These are phyloP conservation scores for Tiaroga cobitis DNA, from an alignment of 2,797 vertebrate species.

Conservation along the genomic window DNA sequence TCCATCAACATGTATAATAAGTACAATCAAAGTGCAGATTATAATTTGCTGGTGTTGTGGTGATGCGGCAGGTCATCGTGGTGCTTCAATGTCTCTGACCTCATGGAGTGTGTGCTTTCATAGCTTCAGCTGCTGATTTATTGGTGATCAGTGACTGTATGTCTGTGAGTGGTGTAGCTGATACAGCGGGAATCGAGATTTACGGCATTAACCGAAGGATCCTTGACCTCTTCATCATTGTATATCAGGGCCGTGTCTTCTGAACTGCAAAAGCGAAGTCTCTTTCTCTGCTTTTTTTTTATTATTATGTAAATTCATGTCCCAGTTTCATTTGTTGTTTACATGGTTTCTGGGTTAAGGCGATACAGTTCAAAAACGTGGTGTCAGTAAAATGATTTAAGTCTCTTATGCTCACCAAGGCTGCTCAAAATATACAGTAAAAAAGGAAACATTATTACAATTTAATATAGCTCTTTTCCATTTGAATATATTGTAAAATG, in stretches of 20 bases:
- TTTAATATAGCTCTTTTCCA: neutral
- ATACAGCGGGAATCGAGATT: neutral
- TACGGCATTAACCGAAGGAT: neutral
- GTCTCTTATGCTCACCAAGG: neutral
- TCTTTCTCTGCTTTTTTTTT: neutral
- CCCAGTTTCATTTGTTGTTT: neutral
- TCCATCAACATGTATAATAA: neutral
- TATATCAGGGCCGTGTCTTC: neutral
- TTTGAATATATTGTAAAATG: neutral
- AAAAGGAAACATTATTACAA: neutral
- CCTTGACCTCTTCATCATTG: neutral
- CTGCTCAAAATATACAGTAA: neutral
- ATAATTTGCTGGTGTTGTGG: neutral
- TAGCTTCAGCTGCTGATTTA: neutral
- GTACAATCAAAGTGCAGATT: neutral
- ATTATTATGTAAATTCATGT: neutral
- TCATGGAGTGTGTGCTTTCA: neutral
- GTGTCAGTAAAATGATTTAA: neutral
- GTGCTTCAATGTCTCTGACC: neutral
- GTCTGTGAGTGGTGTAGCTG: neutral
- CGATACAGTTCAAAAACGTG: too few relatives aligned
- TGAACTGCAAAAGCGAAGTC: neutral
- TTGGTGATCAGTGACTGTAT: neutral
- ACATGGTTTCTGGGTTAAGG: constrained; percentile 8
- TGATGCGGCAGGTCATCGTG: neutral